Evolutionary conservation across 2,113 vertebrate species (phyloP).

Genomic region (Craseonycteris thonglongyai): DNA sequence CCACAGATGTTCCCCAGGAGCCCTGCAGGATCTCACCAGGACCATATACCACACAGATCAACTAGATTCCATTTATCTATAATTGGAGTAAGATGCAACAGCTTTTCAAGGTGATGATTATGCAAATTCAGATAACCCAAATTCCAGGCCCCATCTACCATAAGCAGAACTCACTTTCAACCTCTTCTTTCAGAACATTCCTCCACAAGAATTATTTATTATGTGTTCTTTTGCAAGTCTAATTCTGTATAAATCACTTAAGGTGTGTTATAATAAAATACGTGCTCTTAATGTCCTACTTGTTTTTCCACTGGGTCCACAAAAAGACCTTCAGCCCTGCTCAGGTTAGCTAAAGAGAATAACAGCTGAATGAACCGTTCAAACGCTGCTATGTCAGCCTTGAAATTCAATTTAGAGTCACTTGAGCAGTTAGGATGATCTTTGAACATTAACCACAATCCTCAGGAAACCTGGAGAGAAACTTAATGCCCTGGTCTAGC

Average conservation of each 20-base stretch:
- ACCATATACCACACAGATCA: background rate
- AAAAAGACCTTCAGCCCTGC: background rate
- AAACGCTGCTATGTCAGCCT: background rate
- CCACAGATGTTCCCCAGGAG: background rate
- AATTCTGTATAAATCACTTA: background rate
- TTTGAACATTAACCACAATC: background rate
- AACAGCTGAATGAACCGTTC: constrained; percentile 22
- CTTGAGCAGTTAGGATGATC: background rate
- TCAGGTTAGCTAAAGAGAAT: constrained; percentile 42
- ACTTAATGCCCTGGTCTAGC: background rate
- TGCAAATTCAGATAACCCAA: background rate
- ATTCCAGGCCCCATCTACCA: background rate
- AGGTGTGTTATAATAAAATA: background rate
- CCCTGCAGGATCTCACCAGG: background rate
- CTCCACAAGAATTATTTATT: background rate
- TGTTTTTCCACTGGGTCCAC: background rate
- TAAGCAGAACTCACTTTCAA: background rate
- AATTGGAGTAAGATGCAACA: background rate
- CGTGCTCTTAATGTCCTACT: background rate
- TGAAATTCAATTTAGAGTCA: constrained; percentile 29
- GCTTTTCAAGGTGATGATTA: constrained; percentile 8
- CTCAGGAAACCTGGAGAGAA: constrained; percentile 16
- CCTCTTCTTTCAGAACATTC: constrained; percentile 2
- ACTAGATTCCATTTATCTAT: background rate
- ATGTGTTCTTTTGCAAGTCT: background rate